Evolutionary conservation across 1,140 invertebrate genomes (phyloP).

Genomic region (Helicorthomorpha holstii): DNA sequence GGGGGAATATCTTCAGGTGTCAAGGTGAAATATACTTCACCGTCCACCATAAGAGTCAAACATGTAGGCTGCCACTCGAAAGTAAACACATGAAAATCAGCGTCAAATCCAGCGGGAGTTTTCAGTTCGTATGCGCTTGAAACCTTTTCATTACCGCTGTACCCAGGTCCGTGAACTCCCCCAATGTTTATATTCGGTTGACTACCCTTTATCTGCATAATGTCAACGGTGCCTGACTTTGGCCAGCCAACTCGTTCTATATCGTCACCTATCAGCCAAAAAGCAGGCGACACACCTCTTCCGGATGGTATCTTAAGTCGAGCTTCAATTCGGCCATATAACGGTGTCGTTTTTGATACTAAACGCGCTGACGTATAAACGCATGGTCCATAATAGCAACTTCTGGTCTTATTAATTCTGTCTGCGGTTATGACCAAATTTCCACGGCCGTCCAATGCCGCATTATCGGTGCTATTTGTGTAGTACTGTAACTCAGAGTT

Average conservation of each 20-base stretch:
- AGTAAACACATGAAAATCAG: conserved; percentile 17
- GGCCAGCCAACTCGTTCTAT: conserved; percentile 7
- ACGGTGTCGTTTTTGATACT: background rate
- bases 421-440: background rate
- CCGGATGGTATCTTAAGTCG: conserved; percentile 8
- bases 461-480: background rate
- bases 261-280: conserved; percentile 8
- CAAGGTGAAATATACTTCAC: background rate
- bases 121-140: background rate
- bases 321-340: conserved; percentile 7
- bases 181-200: background rate
- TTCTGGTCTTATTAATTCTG: background rate
- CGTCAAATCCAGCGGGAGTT: background rate
- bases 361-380: background rate
- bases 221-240: conserved; percentile 9
- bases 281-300: conserved; percentile 9
- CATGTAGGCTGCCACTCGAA: conserved; percentile 14
- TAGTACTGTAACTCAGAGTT: background rate
- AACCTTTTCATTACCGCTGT: background rate
- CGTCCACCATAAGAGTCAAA: background rate
- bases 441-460: background rate
- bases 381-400: background rate
- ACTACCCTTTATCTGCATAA: conserved; percentile 8
- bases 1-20: background rate
- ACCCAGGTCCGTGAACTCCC: conserved; percentile 3